Percentiles rank a stretch among this genome's conserved stretches.
Conservation (phyloP, 2,888 invertebrate genomes). For the Spialia ferax region DNA sequence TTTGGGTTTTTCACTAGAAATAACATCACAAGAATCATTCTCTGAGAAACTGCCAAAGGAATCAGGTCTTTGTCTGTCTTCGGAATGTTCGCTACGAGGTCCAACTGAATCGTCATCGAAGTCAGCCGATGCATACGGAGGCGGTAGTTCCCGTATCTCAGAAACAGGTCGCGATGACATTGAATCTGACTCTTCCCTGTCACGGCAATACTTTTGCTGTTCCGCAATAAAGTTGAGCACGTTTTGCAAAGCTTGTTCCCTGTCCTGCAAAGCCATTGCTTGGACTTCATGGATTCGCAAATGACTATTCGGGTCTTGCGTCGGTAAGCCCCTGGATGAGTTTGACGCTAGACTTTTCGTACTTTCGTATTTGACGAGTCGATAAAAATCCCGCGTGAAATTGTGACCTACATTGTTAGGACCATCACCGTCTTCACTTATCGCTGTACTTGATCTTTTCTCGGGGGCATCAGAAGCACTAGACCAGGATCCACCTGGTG, state of each 20-base stretch:
- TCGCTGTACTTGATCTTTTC: slow-evolving; percentile 90
- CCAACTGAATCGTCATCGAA: slow-evolving; percentile 81
- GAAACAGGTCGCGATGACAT: slow-evolving; percentile 84
- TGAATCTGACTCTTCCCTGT: slow-evolving; percentile 87
- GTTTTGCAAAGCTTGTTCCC: slow-evolving; percentile 90
- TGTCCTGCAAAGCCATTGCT: slow-evolving; percentile 84
- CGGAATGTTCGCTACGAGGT: slow-evolving; percentile 79
- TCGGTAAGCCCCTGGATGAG: slow-evolving; percentile 89
- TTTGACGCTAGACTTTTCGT: slow-evolving; percentile 92
- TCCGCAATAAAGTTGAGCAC: slow-evolving; percentile 92
- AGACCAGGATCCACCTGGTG: slow-evolving; percentile 88
- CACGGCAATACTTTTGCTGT: slow-evolving; percentile 90
- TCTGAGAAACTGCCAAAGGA: slow-evolving; percentile 83
- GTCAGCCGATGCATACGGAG: slow-evolving; percentile 80
- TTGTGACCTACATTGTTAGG: slow-evolving; percentile 89
- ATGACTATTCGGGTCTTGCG: slow-evolving; percentile 79
- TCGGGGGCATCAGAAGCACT: slow-evolving; percentile 87
- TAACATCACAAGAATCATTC: slow-evolving; percentile 79
- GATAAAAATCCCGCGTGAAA: slow-evolving; percentile 93
- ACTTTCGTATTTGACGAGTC: slow-evolving; percentile 93
- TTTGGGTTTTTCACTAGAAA: slow-evolving; percentile 65
- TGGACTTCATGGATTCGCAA: slow-evolving; percentile 79
- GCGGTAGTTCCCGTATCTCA: slow-evolving; percentile 86
- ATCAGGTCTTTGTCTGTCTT: slow-evolving; percentile 78
- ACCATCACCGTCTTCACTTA: slow-evolving; percentile 90